Base-by-base conservation (phyloP, 2,888 invertebrate genomes). In the Cataglyphis altisquamis region DNA sequence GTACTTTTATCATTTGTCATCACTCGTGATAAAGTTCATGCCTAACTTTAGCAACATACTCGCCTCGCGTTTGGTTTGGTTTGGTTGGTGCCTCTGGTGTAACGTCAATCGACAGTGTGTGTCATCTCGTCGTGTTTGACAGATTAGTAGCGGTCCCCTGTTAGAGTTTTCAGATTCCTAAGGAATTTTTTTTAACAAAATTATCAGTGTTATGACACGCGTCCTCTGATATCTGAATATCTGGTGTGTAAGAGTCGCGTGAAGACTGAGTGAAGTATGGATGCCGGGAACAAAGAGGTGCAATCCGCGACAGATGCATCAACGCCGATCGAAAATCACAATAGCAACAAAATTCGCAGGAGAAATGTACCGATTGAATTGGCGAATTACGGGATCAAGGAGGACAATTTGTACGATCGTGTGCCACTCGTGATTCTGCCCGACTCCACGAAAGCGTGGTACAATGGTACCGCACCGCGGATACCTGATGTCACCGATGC, bases 381-480 rank as follows among this genome's bases (percentile, higher is more conserved):
- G 18, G 60, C 66, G 36, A 86, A 84, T 15, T 36, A 77, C 21
- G 64, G 5, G n/a, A 48, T 57, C 4, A 78, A 86, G 4, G 57
- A 52, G 9, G 48, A 66, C 6, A 66, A 82, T 10, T 70, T 18
- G 1, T 52, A 52, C 18, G 80, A 70, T 62, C 60, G 52, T 5
- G 82, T 88, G 21, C 83, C 87, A 6, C 77, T 90, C 0, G 72
- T 87, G 25, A 84, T 32, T 21, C 32, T 86, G 41, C 62, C 85
- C 0, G 87, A 91, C 48, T 86, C 86, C 10, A 74, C 84, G 25
- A 85, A 63, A 36, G 86, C 87, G 48, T 88, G 89, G 86, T 41
- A 77, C 62, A 84, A 90, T 70, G 90, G 89, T 6, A 72, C 45
- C 21, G 81, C 91, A 83, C 93, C 93, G 25, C 82, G 90, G 66